These are phyloP conservation scores for Drosophila paramelanica DNA, from an alignment of 2,888 invertebrate species.

Conservation along the genomic window DNA sequence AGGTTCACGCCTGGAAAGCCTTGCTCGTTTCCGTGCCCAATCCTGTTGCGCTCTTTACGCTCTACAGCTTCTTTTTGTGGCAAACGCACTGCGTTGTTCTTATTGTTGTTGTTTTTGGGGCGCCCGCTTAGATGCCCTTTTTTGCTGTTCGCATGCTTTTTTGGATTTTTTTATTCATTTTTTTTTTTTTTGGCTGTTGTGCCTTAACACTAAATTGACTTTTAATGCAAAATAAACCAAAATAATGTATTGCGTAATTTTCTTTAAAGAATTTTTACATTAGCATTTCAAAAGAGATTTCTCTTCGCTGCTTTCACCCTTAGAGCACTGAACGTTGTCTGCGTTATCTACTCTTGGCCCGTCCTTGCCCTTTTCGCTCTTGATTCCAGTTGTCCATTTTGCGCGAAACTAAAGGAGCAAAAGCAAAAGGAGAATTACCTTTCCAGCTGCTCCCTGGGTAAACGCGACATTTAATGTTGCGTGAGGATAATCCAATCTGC, in stretches of 20 bases:
- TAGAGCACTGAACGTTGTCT: conserved; percentile 18
- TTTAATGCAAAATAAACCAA: conserved; percentile 82
- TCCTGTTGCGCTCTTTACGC: conserved; percentile 75
- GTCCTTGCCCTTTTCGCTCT: conserved; percentile 37
- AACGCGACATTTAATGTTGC: conserved; percentile 80
- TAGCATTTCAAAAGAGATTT: conserved; percentile 82
- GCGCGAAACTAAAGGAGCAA: conserved; percentile 26
- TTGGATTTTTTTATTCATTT: conserved; percentile 19
- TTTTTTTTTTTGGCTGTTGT: conserved; percentile 29
- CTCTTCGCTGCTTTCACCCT: conserved; percentile 49
- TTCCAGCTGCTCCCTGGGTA: conserved; percentile 55
- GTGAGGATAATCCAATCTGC: conserved; percentile 82
- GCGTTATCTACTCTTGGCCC: conserved; percentile 20
- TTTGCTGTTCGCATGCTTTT: conserved; percentile 41
- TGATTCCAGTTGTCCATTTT: conserved; percentile 64
- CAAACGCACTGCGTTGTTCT: conserved; percentile 18
- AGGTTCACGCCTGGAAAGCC: conserved; percentile 47
- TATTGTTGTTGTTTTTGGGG: conserved; percentile 46
- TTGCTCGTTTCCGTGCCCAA: conserved; percentile 51
- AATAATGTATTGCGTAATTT: conserved; percentile 82
- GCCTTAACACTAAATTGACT: conserved; percentile 82
- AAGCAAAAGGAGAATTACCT: conserved; percentile 52
- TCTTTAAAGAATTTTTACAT: conserved; percentile 81
- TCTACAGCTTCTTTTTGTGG: conserved; percentile 62
- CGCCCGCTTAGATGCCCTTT: conserved; percentile 44